phyloP scores from a whole-genome alignment of 2,113 vertebrate genomes.

The Indri indri region DNA sequence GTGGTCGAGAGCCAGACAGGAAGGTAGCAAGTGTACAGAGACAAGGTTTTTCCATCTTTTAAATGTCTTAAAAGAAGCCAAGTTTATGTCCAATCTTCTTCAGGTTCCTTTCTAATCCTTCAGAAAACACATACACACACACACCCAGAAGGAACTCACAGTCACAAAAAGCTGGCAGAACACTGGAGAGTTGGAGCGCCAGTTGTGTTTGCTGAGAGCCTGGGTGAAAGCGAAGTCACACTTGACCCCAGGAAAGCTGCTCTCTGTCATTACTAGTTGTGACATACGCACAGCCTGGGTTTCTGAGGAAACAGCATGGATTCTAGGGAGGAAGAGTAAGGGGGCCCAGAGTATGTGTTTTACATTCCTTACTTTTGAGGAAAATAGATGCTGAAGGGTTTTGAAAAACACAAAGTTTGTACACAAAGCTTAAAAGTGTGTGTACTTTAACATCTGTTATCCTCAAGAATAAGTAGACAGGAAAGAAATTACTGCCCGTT shows the following conservation, averaged over 20 bases:
- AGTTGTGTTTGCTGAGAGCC: background rate
- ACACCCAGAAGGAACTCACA: background rate
- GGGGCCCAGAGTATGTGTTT: background rate
- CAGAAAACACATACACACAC: background rate
- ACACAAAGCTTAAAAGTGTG: background rate
- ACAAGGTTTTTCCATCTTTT: background rate
- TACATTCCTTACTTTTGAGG: background rate
- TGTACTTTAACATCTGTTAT: background rate
- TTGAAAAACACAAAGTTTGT: background rate
- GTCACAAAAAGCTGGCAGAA: background rate
- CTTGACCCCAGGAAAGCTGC: background rate
- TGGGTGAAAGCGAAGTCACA: background rate
- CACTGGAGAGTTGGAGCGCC: rapidly evolving
- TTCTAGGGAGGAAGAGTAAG: background rate
- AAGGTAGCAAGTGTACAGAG: background rate
- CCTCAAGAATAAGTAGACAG: background rate
- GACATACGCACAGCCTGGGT: background rate
- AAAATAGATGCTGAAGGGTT: background rate
- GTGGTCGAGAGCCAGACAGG: background rate
- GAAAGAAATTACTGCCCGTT: background rate
- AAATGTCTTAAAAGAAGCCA: background rate
- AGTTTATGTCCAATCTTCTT: background rate
- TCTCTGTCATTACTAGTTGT: background rate
- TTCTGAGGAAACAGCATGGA: background rate
- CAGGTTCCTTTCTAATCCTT: background rate